phyloP scores from a whole-genome alignment of 2,797 vertebrate species.

The Decapterus maruadsi region DNA sequence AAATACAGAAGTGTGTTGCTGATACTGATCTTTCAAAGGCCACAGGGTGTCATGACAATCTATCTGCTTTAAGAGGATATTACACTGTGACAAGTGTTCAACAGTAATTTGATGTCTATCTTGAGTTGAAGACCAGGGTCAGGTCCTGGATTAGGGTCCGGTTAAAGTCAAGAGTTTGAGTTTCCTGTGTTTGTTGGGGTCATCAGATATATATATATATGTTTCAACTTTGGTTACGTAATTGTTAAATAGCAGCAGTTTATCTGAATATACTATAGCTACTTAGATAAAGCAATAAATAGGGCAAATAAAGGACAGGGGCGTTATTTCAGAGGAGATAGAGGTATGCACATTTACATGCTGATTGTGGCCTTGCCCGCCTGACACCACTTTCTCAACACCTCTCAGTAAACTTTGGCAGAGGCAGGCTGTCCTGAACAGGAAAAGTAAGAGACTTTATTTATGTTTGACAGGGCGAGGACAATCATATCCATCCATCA shows the following conservation, averaged over 20 bases:
- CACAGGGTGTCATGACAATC: background rate
- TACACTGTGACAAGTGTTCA: background rate
- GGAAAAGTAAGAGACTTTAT: slow-evolving; percentile 47
- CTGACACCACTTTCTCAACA: slow-evolving; percentile 17
- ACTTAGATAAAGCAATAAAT: background rate
- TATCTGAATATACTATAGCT: background rate
- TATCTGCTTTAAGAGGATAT: slow-evolving; percentile 7
- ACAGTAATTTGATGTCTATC: slow-evolving; percentile 12
- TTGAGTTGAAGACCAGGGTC: slow-evolving; percentile 15
- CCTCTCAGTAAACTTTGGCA: slow-evolving; percentile 35
- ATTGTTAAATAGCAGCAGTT: background rate
- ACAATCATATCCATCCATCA: slow-evolving; percentile 67
- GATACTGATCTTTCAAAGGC: slow-evolving; percentile 8
- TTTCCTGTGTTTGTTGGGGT: slow-evolving; percentile 35
- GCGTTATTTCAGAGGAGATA: background rate
- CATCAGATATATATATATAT: slow-evolving; percentile 48
- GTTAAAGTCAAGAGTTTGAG: slow-evolving; percentile 24
- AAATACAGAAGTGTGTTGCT: background rate
- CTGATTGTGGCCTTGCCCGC: background rate
- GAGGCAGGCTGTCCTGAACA: slow-evolving; percentile 41
- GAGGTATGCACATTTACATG: background rate
- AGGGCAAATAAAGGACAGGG: background rate
- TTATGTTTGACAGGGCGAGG: slow-evolving; percentile 50
- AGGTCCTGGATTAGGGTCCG: slow-evolving; percentile 12
- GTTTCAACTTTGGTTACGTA: background rate